Evolutionary conservation across 1,140 invertebrate genomes (phyloP).

Genomic region (Ephestia elutella): DNA sequence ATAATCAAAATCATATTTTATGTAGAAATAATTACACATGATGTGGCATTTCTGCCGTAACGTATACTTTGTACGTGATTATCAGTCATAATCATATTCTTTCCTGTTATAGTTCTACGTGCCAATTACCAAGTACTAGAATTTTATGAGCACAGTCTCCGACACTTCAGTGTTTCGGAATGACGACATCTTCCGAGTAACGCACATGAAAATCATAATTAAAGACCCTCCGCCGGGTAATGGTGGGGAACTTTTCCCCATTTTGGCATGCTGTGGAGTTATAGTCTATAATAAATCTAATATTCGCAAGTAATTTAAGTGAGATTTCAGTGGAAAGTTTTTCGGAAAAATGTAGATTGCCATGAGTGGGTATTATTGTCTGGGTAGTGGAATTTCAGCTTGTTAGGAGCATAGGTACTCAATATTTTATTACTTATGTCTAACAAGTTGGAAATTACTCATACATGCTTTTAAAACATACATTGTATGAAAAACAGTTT

Average conservation of each 20-base stretch:
- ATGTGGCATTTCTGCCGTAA: background rate
- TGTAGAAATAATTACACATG: background rate
- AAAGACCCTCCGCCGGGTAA: background rate
- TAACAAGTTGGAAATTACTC: no score
- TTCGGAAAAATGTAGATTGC: background rate
- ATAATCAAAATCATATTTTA: background rate
- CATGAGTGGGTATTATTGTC: background rate
- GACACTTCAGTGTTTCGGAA: conserved; percentile 9
- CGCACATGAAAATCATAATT: conserved; percentile 5
- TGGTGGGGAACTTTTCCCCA: background rate
- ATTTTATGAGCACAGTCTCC: conserved; percentile 28
- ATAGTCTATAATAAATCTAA: conserved; percentile 5
- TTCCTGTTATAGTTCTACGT: conserved; percentile 31
- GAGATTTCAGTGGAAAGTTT: background rate
- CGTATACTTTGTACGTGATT: conserved; percentile 15
- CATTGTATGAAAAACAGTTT: background rate
- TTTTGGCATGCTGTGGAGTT: conserved; percentile 4
- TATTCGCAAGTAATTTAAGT: conserved; percentile 5
- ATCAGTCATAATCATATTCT: conserved; percentile 31
- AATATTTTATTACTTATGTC: background rate
- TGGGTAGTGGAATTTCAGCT: background rate
- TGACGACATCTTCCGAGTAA: conserved; percentile 9
- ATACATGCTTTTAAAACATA: no score
- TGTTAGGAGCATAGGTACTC: background rate
- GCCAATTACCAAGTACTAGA: conserved; percentile 35